Conservation (phyloP, 1,140 invertebrate species). For the Procambarus clarkii region DNA sequence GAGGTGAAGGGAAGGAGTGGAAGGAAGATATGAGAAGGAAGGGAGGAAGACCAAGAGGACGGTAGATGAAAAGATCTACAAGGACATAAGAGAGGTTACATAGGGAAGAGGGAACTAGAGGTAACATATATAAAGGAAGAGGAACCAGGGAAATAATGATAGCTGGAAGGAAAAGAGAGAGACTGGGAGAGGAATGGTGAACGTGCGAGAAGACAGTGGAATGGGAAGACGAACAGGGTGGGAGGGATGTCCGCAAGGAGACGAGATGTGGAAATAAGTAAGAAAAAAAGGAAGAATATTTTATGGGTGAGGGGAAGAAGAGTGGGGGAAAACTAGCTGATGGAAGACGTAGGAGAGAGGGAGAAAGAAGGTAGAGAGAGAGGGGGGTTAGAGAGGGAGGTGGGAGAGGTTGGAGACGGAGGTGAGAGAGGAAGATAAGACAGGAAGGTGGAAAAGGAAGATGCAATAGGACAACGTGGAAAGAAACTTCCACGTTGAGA, state of each 20-base stretch:
- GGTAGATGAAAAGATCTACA: not conserved
- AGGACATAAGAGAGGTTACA: not conserved
- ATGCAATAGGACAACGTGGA: no score
- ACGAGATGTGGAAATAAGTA: no score
- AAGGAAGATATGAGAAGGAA: not conserved
- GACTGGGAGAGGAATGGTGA: not conserved
- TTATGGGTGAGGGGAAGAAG: no score
- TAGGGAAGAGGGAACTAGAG: not conserved
- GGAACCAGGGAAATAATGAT: not conserved
- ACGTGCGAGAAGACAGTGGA: not conserved
- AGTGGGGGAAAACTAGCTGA: no score
- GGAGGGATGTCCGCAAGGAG: not conserved
- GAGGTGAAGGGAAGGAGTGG: not conserved
- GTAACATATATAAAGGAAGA: not conserved
- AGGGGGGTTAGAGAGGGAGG: no score
- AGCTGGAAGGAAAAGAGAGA: not conserved
- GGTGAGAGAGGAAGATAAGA: no score
- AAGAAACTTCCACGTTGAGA: no score
- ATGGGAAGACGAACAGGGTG: not conserved
- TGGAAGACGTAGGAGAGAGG: no score
- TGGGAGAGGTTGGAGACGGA: no score
- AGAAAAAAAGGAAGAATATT: no score
- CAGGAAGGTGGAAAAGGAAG: no score
- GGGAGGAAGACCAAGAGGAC: not conserved
- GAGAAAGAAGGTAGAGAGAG: no score